These are phyloP conservation scores for Sebastes reedi DNA, from an alignment of 2,797 vertebrate genomes.

Conservation along the genomic window DNA sequence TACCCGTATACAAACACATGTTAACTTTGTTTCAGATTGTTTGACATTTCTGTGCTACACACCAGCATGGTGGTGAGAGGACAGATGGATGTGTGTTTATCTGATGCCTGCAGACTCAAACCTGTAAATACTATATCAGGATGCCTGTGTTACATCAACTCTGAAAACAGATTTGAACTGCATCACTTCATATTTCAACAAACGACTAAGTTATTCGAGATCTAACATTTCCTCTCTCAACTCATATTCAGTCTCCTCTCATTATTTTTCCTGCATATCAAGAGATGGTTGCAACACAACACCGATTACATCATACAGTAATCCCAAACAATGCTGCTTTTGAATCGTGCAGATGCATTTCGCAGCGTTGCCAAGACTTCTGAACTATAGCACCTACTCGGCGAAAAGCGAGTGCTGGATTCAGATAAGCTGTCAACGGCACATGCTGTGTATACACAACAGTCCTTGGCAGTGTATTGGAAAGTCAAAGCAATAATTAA, in stretches of 20 bases:
- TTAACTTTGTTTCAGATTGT: slow-evolving; percentile 51
- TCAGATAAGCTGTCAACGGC: slow-evolving; percentile 65
- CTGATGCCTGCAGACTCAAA: slow-evolving; percentile 26
- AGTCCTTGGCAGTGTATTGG: slow-evolving; percentile 63
- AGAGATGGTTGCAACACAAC: not conserved
- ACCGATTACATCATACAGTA: slow-evolving; percentile 15
- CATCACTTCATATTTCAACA: slow-evolving; percentile 7
- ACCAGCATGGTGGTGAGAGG: slow-evolving; percentile 23
- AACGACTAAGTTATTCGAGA: not conserved
- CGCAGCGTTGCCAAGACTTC: slow-evolving; percentile 20
- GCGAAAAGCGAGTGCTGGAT: slow-evolving; percentile 22
- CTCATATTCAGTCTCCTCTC: not conserved
- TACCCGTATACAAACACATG: slow-evolving; percentile 27
- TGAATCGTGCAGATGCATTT: slow-evolving; percentile 40
- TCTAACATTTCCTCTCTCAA: not conserved
- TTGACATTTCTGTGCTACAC: slow-evolving; percentile 50
- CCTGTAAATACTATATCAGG: slow-evolving; percentile 16
- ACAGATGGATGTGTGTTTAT: slow-evolving; percentile 52
- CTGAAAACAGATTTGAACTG: not conserved
- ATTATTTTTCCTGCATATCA: not conserved
- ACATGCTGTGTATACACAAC: slow-evolving; percentile 76
- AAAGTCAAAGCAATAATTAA: slow-evolving; percentile 81
- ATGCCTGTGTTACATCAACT: slow-evolving; percentile 10
- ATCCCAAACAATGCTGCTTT: slow-evolving; percentile 53
- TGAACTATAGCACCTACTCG: slow-evolving; percentile 38